These are phyloP conservation scores for Salvelinus fontinalis DNA, from an alignment of 2,113 vertebrate species.

Conservation along the genomic window DNA sequence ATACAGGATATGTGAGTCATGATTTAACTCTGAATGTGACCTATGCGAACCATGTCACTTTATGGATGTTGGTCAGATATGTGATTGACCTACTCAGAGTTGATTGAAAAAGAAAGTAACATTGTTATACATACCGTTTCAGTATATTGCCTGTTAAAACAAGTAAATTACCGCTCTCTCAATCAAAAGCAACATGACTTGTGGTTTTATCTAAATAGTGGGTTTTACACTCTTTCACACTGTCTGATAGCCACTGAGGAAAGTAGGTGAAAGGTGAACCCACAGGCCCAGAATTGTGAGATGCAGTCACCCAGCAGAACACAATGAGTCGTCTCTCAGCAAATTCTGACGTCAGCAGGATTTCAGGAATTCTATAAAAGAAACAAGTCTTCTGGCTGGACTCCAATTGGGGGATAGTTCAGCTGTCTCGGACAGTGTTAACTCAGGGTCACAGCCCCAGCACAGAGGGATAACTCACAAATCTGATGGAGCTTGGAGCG, in stretches of 20 bases:
- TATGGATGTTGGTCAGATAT: constrained; percentile 1
- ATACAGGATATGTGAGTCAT: background rate
- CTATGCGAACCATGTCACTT: background rate
- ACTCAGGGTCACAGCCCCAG: constrained; percentile 48
- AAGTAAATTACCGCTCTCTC: background rate
- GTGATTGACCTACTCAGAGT: background rate
- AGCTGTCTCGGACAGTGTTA: constrained; percentile 40
- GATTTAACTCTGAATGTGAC: background rate
- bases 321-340: constrained; percentile 37
- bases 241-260: background rate
- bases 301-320: constrained; percentile 32
- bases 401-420: constrained; percentile 70
- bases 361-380: constrained; percentile 39
- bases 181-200: background rate
- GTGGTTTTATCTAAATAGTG: background rate
- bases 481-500: constrained; percentile 38
- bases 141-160: background rate
- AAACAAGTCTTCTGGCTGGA: constrained; percentile 31
- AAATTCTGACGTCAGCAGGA: constrained; percentile 56
- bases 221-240: background rate
- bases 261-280: constrained; percentile 69
- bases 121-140: background rate
- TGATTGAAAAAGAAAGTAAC: too few relatives aligned
- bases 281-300: background rate
- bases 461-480: constrained; percentile 46